Percentiles rank a stretch among this genome's conserved stretches.
phyloP scores from a whole-genome alignment of 2,888 invertebrate genomes.

The Coronaproctus castanopsis region DNA sequence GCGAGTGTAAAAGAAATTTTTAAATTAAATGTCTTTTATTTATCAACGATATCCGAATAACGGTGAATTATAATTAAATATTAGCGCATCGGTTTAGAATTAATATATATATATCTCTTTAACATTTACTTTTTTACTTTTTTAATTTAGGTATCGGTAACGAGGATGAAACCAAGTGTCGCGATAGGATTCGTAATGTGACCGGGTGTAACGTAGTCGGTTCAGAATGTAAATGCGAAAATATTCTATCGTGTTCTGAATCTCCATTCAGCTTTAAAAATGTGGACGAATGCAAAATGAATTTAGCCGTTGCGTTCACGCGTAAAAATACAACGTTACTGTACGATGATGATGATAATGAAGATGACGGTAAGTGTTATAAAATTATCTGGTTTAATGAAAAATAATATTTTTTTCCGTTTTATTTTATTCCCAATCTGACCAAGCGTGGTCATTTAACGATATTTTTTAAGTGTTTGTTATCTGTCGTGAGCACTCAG shows the following conservation, averaged over 20 bases:
- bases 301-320: slow-evolving; percentile 20
- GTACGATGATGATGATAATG: slow-evolving; percentile 4
- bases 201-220: slow-evolving; percentile 22
- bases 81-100: background rate
- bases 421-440: too few species aligned
- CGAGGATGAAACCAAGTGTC: background rate
- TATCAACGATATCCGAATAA: background rate
- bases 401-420: too few species aligned
- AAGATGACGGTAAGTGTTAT: too few species aligned
- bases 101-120: too few species aligned
- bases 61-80: background rate
- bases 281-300: slow-evolving; percentile 23
- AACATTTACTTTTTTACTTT: too few species aligned
- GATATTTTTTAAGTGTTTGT: too few species aligned
- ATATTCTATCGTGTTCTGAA: slow-evolving; percentile 24
- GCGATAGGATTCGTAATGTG: slow-evolving; percentile 4
- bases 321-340: too few species aligned
- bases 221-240: slow-evolving; percentile 21
- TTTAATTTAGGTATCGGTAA: background rate
- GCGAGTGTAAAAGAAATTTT: too few species aligned
- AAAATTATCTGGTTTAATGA: too few species aligned
- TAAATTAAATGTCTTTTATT: too few species aligned
- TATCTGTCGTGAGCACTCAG: too few species aligned
- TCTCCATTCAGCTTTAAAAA: slow-evolving; percentile 22
- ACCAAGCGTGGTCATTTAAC: too few species aligned